Evolutionary conservation across 1,140 invertebrate genomes (phyloP).

Genomic region (Diachasmimorpha longicaudata): DNA sequence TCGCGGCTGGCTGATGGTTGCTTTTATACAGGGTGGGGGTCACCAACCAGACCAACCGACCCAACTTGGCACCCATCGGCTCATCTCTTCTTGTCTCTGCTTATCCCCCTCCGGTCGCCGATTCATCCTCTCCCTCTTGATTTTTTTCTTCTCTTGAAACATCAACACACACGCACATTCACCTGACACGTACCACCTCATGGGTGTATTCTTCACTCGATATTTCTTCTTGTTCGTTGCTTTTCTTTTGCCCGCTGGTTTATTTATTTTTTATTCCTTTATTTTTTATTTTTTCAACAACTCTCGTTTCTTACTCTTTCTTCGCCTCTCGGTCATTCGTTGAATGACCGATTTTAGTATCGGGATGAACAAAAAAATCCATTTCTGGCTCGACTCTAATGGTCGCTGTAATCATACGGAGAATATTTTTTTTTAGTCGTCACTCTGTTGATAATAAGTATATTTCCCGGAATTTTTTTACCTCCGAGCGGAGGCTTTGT

Average conservation of each 20-base stretch:
- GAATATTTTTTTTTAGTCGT: no score
- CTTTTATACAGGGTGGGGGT: constrained; percentile 42
- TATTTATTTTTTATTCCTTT: background rate
- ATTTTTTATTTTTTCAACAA: background rate
- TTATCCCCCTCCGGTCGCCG: constrained; percentile 19
- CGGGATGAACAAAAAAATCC: background rate
- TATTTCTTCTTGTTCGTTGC: background rate
- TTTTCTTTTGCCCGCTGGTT: background rate
- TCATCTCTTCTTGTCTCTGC: constrained; percentile 33
- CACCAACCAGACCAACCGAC: constrained; percentile 29
- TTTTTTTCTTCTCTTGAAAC: background rate
- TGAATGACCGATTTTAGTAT: constrained; percentile 16
- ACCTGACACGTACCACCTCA: background rate
- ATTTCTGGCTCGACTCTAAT: constrained; percentile 10
- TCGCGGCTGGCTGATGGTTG: constrained; percentile 30
- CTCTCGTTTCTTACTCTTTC: background rate
- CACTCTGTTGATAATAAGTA: no score
- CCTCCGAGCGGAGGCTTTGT: no score
- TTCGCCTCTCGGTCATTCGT: background rate
- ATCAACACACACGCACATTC: background rate
- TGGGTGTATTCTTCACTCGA: background rate
- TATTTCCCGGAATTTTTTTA: no score
- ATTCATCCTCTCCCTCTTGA: constrained; percentile 3
- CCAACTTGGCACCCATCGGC: constrained; percentile 34
- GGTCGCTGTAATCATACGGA: background rate